These are phyloP conservation scores for Drosophila nannoptera DNA, from an alignment of 1,140 invertebrate genomes.

Conservation along the genomic window DNA sequence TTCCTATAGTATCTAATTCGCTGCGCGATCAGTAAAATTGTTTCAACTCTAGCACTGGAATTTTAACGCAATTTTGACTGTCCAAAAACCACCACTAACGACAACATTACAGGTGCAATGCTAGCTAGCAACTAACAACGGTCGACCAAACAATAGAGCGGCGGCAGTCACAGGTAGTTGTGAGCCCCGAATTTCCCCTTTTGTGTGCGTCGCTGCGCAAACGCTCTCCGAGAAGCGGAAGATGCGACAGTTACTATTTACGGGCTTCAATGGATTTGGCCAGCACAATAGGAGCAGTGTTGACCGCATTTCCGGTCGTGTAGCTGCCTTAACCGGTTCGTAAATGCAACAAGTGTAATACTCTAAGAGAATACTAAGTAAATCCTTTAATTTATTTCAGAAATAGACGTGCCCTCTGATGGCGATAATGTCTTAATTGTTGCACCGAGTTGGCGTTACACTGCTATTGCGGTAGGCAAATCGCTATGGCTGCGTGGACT, in stretches of 20 bases:
- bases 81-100: constrained; percentile 53
- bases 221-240: constrained; percentile 42
- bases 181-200: background rate
- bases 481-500: constrained; percentile 49
- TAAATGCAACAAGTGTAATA: constrained; percentile 32
- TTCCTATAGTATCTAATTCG: background rate
- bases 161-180: constrained; percentile 31
- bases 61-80: constrained; percentile 5
- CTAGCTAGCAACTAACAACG: constrained; percentile 52
- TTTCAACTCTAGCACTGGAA: constrained; percentile 7
- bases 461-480: constrained; percentile 47
- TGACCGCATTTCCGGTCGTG: constrained; percentile 37
- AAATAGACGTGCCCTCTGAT: constrained; percentile 30
- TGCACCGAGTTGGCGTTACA: constrained; percentile 65
- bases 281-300: constrained; percentile 59
- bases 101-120: constrained; percentile 66
- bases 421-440: constrained; percentile 31
- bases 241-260: constrained; percentile 67
- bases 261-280: constrained; percentile 79
- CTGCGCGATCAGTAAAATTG: constrained; percentile 8
- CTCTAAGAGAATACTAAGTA: constrained; percentile 31
- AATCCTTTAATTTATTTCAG: constrained; percentile 51
- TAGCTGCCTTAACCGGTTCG: constrained; percentile 52
- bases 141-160: constrained; percentile 50
- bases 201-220: constrained; percentile 56